Percentiles rank a stretch among this genome's conserved stretches.
Conservation (phyloP, 2,113 vertebrate species). For the Mandrillus leucophaeus region DNA sequence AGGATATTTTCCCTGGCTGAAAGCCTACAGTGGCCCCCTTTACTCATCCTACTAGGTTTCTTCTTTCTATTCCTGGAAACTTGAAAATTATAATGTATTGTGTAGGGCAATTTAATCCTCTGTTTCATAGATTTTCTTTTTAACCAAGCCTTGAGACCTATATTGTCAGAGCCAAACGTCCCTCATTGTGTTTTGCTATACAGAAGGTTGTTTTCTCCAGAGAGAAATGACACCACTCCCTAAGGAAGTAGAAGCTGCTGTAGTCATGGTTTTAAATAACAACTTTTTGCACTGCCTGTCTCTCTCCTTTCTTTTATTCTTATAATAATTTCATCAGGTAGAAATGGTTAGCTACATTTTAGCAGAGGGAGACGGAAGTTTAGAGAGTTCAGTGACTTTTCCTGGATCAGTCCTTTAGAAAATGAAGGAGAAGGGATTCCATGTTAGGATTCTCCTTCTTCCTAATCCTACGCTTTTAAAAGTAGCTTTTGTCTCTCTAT, state of each 20-base stretch:
- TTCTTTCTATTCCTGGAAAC: neutral
- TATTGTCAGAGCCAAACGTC: neutral
- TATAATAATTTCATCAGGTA: neutral
- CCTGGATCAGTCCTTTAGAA: neutral
- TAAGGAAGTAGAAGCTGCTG: neutral
- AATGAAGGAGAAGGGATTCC: neutral
- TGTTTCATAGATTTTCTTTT: neutral
- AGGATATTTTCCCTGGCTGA: neutral
- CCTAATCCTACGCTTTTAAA: neutral
- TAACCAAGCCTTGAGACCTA: neutral
- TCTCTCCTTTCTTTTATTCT: neutral
- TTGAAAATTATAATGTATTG: neutral
- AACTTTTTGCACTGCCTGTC: neutral
- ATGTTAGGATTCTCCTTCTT: neutral
- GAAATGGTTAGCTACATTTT: neutral
- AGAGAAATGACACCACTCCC: neutral
- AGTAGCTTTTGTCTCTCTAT: neutral
- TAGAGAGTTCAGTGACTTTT: neutral
- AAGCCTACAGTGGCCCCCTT: accelerated
- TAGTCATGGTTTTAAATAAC: neutral
- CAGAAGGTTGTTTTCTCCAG: neutral
- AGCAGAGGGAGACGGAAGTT: neutral
- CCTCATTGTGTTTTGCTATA: conserved; percentile 14
- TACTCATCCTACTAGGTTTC: neutral
- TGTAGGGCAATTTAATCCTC: neutral